Percentiles rank a stretch among this genome's conserved stretches.
Evolutionary conservation across 2,888 invertebrate genomes (phyloP).

Genomic region (Coelinius sp.): DNA sequence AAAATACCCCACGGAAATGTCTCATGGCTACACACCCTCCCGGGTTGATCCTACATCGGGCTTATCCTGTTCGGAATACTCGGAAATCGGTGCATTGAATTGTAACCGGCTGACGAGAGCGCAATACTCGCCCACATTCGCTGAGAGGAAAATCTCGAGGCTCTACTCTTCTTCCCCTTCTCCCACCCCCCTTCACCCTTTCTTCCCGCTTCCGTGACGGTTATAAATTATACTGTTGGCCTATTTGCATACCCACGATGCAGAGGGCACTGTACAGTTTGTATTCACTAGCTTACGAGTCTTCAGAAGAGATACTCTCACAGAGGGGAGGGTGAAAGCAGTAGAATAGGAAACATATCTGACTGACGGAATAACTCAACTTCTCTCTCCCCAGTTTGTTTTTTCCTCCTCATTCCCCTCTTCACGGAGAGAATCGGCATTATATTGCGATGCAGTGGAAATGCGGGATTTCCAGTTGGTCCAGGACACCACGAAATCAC

Average conservation of each 20-base stretch:
- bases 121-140: neutral
- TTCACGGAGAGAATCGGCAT: neutral
- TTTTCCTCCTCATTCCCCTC: neutral
- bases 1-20: neutral
- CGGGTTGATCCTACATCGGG: neutral
- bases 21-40: neutral
- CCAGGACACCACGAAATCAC: conserved; percentile 30
- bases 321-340: neutral
- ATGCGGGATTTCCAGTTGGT: conserved; percentile 30
- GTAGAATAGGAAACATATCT: conserved; percentile 19
- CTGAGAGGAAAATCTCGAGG: conserved; percentile 13
- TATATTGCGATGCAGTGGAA: neutral
- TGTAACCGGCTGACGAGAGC: neutral
- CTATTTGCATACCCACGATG: conserved; percentile 61
- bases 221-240: conserved; percentile 67
- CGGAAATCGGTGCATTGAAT: conserved; percentile 24
- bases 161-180: conserved; percentile 2
- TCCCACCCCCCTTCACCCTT: conserved; percentile 11
- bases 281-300: conserved; percentile 52
- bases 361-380: conserved; percentile 14
- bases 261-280: neutral
- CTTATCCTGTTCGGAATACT: neutral
- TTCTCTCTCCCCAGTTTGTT: neutral
- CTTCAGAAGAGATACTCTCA: conserved; percentile 31
- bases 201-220: conserved; percentile 53